Evolutionary conservation across 2,113 vertebrate genomes (phyloP).

Genomic region (Bubalus kerabau): DNA sequence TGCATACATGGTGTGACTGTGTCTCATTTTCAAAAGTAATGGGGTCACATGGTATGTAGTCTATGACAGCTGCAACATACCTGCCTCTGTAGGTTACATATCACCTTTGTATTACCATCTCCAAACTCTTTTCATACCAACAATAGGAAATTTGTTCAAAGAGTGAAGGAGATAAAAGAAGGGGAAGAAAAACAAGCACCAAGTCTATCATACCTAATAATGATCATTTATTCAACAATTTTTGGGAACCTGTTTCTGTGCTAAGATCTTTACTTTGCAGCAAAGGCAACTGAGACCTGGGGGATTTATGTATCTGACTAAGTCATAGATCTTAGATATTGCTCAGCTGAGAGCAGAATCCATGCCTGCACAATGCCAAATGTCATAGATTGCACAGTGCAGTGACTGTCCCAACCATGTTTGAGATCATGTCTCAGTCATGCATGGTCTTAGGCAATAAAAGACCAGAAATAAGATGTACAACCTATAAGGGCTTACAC

Average conservation of each 20-base stretch:
- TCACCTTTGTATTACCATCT: not conserved
- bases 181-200: not conserved
- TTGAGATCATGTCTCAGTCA: not conserved
- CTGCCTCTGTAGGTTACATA: not conserved
- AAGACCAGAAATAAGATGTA: not conserved
- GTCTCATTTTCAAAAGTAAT: slow-evolving; percentile 41
- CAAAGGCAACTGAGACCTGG: not conserved
- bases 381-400: not conserved
- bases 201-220: not conserved
- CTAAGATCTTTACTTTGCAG: not conserved
- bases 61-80: not conserved
- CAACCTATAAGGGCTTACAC: not conserved
- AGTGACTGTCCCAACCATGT: not conserved
- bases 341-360: not conserved
- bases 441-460: not conserved
- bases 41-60: not conserved
- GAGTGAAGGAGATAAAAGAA: not conserved
- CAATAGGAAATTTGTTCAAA: not conserved
- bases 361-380: not conserved
- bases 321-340: not conserved
- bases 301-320: not conserved
- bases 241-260: not conserved
- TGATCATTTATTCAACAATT: not conserved
- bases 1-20: not conserved
- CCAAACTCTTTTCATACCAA: slow-evolving; percentile 27